Percentiles rank a stretch among this genome's conserved stretches.
These are phyloP conservation scores for Rhyacophila brunnea DNA, from an alignment of 1,140 invertebrate genomes.

Conservation along the genomic window DNA sequence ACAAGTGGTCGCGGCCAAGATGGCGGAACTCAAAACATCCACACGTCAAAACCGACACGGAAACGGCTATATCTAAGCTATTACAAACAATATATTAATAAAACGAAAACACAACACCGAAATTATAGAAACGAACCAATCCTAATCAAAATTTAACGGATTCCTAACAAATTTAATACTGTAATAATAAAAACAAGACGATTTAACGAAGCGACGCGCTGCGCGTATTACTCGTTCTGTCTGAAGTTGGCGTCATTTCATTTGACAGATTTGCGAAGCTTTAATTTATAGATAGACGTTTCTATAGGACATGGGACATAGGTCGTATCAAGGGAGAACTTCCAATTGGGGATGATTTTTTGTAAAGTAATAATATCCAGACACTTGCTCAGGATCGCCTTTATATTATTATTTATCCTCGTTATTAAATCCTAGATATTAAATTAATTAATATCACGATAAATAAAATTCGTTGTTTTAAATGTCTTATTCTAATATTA, in stretches of 20 bases:
- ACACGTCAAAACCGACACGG: background rate
- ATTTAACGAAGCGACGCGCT: slow-evolving; percentile 13
- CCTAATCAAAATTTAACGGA: background rate
- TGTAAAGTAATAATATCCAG: background rate
- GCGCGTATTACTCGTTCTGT: slow-evolving; percentile 1
- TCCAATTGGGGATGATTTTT: background rate
- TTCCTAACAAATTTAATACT: background rate
- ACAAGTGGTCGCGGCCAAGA: slow-evolving; percentile 33
- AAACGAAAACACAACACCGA: background rate
- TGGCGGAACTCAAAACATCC: slow-evolving; percentile 22
- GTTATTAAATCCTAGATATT: too few relatives aligned
- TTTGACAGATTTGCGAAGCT: slow-evolving; percentile 2
- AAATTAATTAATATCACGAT: too few relatives aligned
- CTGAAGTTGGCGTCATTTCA: slow-evolving; percentile 15
- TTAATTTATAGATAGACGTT: background rate
- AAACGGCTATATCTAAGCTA: background rate
- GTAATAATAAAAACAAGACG: slow-evolving; percentile 4
- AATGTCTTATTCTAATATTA: too few relatives aligned
- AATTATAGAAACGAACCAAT: background rate
- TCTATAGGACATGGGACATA: too few relatives aligned
- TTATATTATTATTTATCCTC: too few relatives aligned
- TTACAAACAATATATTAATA: background rate
- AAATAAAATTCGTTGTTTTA: too few relatives aligned
- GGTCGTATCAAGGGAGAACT: too few relatives aligned
- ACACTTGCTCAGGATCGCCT: too few relatives aligned